Base-by-base conservation (phyloP, 1,140 invertebrate genomes). In the Apis cerana region DNA sequence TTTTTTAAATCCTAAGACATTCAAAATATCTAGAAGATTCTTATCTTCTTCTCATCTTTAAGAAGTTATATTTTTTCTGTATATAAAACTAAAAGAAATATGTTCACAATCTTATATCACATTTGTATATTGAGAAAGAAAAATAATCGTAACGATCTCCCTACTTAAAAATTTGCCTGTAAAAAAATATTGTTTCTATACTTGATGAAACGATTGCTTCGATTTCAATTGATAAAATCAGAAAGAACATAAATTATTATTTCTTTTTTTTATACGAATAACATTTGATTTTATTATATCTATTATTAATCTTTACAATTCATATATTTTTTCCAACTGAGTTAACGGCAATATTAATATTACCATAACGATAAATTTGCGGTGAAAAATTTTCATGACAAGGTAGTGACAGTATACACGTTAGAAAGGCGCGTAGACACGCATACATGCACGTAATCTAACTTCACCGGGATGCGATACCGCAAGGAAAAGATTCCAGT, bases 341-440 rank as follows among this genome's bases (percentile, higher is more conserved):
- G n/a, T 65, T 50, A 43, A 76, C 43, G 8, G 27, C 27, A 48
- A 27, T 48, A n/a, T 33, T 0, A 43, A 43, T 62, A 50, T 82
- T 68, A 69, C 56, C 43, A 61, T 62, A 62, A 65, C 43, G n/a
- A 17, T 50, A 59, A 69, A 80, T 59, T 72, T 21, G 50, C 64
- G 85, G 86, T 69, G 86, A 85, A 90, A 83, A 89, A 88, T 89
- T 91, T 89, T 90, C 79, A 88, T 80, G 89, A 90, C 80, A 81
- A 74, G 61, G 4, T 21, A 65, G 61, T 23, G 67, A 56, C 48
- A 61, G 27, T 56, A 80, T 84, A 79, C 68, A 27, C 76, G 84
- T 92, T 91, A 92, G 91, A 92, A 92, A 91, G 91, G 90, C 86
- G 77, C 85, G 79, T 78, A 86, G 59, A 81, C 54, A 82, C 85